A percentile compares a stretch with the other conserved stretches of the same genome.
phyloP scores from a whole-genome alignment of 2,797 vertebrate species.

The Anomalospiza imberbis region DNA sequence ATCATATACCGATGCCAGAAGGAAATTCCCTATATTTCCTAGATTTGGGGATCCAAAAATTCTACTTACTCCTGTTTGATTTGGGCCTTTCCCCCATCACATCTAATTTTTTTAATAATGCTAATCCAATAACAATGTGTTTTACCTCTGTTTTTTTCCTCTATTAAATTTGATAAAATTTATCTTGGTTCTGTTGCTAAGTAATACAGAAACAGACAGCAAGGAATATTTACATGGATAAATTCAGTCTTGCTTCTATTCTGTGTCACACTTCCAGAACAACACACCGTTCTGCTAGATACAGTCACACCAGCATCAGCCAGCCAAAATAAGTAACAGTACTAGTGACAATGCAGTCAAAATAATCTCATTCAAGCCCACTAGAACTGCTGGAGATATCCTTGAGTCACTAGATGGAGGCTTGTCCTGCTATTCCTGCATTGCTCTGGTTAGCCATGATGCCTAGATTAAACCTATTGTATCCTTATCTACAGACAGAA shows the following conservation, averaged over 20 bases:
- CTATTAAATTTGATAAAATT: background rate
- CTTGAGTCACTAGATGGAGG: background rate
- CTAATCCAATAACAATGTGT: background rate
- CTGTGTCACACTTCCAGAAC: background rate
- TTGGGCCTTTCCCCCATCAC: accelerated
- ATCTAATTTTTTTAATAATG: background rate
- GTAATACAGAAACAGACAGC: background rate
- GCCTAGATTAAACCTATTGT: background rate
- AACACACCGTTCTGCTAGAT: background rate
- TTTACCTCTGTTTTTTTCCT: background rate
- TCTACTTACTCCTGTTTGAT: background rate
- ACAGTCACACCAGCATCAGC: background rate
- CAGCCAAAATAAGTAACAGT: background rate
- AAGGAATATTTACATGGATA: background rate
- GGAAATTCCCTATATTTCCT: background rate
- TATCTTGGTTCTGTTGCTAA: background rate
- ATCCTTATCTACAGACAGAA: background rate
- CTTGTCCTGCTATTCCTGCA: background rate
- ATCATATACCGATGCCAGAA: background rate
- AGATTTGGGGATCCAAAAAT: background rate
- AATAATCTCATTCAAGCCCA: background rate
- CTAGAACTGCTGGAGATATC: background rate
- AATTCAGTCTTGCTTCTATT: background rate
- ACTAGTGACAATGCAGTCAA: background rate
- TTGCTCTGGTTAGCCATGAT: background rate